A percentile compares a stretch with the other conserved stretches of the same genome.
phyloP scores from a whole-genome alignment of 1,140 invertebrate species.

The Drepana arcuata region DNA sequence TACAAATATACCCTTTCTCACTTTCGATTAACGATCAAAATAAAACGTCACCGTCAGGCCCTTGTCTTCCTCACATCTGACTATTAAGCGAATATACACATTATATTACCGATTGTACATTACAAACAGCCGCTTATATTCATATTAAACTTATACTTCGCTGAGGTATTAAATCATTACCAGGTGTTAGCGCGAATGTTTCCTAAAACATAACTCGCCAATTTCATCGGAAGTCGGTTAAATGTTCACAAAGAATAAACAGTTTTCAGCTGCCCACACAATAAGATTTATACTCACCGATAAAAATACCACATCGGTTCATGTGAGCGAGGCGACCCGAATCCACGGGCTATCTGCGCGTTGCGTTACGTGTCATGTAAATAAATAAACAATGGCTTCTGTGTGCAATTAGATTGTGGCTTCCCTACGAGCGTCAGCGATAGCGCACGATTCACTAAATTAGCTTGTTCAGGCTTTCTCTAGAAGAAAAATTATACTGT shows the following conservation, averaged over 20 bases:
- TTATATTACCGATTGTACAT: too few species aligned
- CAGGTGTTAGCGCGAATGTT: constrained; percentile 9
- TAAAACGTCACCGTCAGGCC: too few species aligned
- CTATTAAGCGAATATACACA: constrained; percentile 10
- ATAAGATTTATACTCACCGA: constrained; percentile 62
- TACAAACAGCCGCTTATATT: constrained; percentile 5
- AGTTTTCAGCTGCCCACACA: constrained; percentile 46
- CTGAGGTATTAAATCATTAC: constrained; percentile 13
- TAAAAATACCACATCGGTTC: constrained; percentile 60
- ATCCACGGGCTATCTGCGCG: constrained; percentile 23
- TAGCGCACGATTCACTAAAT: too few species aligned
- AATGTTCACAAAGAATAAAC: constrained; percentile 47
- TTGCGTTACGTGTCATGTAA: constrained; percentile 28
- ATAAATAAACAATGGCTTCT: constrained; percentile 62
- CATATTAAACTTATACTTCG: neutral
- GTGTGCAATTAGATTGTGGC: too few species aligned
- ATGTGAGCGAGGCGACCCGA: constrained; percentile 36
- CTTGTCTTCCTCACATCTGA: too few species aligned
- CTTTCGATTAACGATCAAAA: too few species aligned
- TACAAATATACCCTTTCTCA: too few species aligned
- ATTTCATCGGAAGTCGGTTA: constrained; percentile 17
- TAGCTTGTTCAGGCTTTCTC: too few species aligned
- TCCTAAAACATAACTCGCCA: constrained; percentile 3
- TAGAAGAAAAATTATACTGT: too few species aligned
- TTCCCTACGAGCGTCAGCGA: too few species aligned